Evolutionary conservation across 2,888 invertebrate species (phyloP), one percentile per base, ranked within the genome.

Genomic region (Hypercompe scribonia): DNA sequence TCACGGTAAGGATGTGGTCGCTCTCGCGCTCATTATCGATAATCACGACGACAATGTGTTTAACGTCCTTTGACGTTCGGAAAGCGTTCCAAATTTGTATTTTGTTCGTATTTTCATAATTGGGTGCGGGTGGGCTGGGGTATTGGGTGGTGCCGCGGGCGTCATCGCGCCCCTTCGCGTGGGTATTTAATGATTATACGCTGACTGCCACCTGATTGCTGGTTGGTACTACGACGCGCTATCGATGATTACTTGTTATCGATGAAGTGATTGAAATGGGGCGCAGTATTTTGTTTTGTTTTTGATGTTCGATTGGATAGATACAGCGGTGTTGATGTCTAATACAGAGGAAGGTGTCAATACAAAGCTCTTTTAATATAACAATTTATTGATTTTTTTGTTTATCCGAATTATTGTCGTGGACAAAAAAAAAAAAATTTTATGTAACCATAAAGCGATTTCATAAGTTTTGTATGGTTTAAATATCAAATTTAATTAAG

Each of bases 151-250:
- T 81, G 92, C 94, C 93, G 91, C 91, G 91, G 93, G 94, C 93
- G 91, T 92, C 92, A 93, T 93, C 91, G 91, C 92, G 87, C 93
- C 94, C 94, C 93, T 88, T 87, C 90, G 93, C 93, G 93, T 92
- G 95, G 94, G 95, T 95, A 95, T 95, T 95, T 95, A 96, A 95
- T 95, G 95, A 95, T 95, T 95, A 94, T 94, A 93, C 94, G 96
- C 93, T 95, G 95, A 95, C 95, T 94, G 93, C 95, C 93, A 94
- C 93, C 95, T 94, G 95, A 94, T 95, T 94, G 95, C 94, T 89
- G 92, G 87, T 83, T 89, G 92, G 87, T 83, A 84, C 86, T 83
- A 87, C 84, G 89, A 84, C 86, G 87, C 82, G 83, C 82, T 86
- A 89, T 90, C 91, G 90, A 92, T 92, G 91, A 91, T 90, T 88